Evolutionary conservation across 2,888 invertebrate genomes (phyloP).

Genomic region (Drosophila buzzatii): DNA sequence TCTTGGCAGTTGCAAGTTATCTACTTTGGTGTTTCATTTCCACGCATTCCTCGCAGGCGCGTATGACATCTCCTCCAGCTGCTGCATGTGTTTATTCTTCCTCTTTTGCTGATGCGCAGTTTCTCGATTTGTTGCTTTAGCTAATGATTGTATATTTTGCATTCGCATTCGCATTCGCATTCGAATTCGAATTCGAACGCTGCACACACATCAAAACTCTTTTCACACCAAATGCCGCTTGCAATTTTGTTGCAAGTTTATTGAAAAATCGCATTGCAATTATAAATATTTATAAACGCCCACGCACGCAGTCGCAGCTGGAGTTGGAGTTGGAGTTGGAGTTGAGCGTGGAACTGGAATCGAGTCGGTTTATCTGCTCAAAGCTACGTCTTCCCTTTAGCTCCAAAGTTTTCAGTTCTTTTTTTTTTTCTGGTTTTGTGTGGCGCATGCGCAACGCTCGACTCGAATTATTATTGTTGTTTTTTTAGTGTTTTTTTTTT

Average conservation of each 20-base stretch:
- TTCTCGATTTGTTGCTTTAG: conserved; percentile 31
- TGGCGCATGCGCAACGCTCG: conserved; percentile 70
- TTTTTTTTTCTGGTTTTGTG: conserved; percentile 12
- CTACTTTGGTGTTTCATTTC: not conserved
- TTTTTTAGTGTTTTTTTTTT: conserved; percentile 1
- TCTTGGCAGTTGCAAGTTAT: no score
- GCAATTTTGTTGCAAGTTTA: conserved; percentile 65
- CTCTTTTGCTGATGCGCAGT: conserved; percentile 3
- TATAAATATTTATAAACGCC: conserved; percentile 75
- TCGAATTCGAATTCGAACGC: conserved; percentile 7
- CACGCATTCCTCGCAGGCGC: not conserved
- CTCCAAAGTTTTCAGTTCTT: not conserved
- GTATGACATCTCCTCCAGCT: not conserved
- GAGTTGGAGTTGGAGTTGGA: not conserved
- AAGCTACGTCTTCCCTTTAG: conserved; percentile 18
- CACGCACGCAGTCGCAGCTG: conserved; percentile 36
- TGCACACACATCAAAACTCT: conserved; percentile 1
- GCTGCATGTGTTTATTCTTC: not conserved
- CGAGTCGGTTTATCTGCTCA: conserved; percentile 15
- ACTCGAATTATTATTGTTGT: conserved; percentile 23
- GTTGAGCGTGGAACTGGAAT: conserved; percentile 28
- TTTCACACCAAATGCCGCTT: conserved; percentile 45
- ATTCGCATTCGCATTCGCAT: not conserved
- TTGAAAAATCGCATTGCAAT: conserved; percentile 62
- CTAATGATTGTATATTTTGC: conserved; percentile 28